phyloP scores from a whole-genome alignment of 2,797 vertebrate species.

The Lagothrix lagotricha region DNA sequence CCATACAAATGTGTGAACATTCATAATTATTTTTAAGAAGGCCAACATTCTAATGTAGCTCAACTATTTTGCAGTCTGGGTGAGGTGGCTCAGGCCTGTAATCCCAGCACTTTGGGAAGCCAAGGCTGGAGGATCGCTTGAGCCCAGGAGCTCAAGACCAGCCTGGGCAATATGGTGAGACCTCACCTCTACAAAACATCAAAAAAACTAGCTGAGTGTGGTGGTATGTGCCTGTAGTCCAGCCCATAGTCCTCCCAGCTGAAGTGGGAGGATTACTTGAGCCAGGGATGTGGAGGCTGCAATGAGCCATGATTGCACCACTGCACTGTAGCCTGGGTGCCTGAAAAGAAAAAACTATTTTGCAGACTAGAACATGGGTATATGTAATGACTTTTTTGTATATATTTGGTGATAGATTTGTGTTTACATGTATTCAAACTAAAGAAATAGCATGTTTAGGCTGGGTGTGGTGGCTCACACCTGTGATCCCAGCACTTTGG shows the following conservation, averaged over 20 bases:
- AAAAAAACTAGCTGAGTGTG: not conserved
- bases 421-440: not conserved
- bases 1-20: not conserved
- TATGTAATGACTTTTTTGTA: not conserved
- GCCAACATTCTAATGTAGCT: not conserved
- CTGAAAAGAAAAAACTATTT: not conserved
- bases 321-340: not conserved
- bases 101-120: not conserved
- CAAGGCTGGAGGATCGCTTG: not conserved
- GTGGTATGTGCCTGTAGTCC: not conserved
- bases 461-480: not conserved
- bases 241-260: not conserved
- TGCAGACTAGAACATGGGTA: not conserved
- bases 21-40: not conserved
- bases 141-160: not conserved
- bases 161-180: not conserved
- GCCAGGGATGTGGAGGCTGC: not conserved
- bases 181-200: not conserved
- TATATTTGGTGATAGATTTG: slow-evolving; percentile 30
- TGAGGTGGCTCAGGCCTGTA: not conserved
- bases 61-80: not conserved
- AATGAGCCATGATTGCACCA: not conserved
- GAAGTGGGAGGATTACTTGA: not conserved
- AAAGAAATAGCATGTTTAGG: slow-evolving; percentile 32
- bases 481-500: not conserved